phyloP scores from a whole-genome alignment of 2,888 invertebrate species.

The Acheta domesticus region DNA sequence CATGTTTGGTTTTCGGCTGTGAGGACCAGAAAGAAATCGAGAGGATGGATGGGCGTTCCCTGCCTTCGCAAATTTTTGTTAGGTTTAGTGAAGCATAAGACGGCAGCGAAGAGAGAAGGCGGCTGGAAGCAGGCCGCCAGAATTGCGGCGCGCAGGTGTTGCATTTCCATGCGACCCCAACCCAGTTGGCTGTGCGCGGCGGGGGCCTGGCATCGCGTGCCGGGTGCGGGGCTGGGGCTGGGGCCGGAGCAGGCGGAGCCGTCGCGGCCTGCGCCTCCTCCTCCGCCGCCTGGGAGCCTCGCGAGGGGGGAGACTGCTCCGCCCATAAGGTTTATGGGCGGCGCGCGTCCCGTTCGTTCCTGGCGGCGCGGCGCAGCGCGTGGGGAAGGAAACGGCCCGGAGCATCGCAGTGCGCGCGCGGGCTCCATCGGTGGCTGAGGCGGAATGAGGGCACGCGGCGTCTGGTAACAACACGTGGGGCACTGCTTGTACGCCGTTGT shows the following conservation, averaged over 20 bases:
- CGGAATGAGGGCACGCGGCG: background rate
- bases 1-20: too few species aligned
- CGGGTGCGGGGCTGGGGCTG: background rate
- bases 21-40: too few species aligned
- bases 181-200: background rate
- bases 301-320: too few species aligned
- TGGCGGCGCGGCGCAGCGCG: background rate
- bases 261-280: background rate
- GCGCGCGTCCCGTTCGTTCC: background rate
- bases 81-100: too few species aligned
- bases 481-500: background rate
- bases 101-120: too few species aligned
- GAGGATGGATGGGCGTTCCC: too few species aligned
- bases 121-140: too few species aligned
- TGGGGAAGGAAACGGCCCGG: background rate
- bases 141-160: background rate
- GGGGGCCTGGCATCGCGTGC: background rate
- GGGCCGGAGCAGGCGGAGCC: background rate
- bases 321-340: background rate
- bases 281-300: too few species aligned
- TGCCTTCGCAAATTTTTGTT: too few species aligned
- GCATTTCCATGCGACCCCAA: slow-evolving; percentile 9
- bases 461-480: background rate
- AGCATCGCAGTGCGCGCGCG: background rate
- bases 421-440: background rate